Evolutionary conservation across 1,140 invertebrate genomes (phyloP), one percentile per base, ranked within the genome.

Genomic region (Drosophila kikkawai): DNA sequence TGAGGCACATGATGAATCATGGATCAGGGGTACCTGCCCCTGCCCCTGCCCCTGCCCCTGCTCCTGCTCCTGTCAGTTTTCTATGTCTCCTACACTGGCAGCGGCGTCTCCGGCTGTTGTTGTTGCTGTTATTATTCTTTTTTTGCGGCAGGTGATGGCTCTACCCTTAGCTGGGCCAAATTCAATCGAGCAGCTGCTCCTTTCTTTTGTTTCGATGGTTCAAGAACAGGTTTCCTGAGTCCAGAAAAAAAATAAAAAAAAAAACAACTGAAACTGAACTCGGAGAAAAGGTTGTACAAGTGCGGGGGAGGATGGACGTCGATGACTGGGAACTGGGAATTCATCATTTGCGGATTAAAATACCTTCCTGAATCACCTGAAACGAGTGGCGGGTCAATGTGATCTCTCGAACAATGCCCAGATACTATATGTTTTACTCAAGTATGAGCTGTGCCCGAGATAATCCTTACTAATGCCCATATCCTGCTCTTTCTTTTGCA

Each of bases 401-500:
- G 39, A 32, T 19, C 17, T 19, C 17, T 13, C 44, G 34, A 34
- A 32, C 26, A 36, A 22, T 37, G 51, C 12, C 32, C 2, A 8
- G 7, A 53, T 19, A 6, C 26, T 19, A 36, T 36, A 36, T 19
- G 3, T 29, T 29, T 29, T 17, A 19, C 4, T 0, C 4, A 19
- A 17, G 15, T 42, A 42, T 7, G 41, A 42, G n/a, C 6, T 34
- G 22, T 22, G 2, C 34, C 12, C n/a, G 8, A 51, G 29, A 50
- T 48, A 56, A 80, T 75, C 93, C 13, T 80, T 91, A 81, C 57
- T 64, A 51, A 75, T 73, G 11, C 50, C 13, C 4, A 73, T 55
- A 60, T 65, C 32, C 61, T 56, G 29, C 12, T 71, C 63, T 80
- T 74, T 90, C 93, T 91, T 88, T 95, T 95, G 34, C 95, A 98